phyloP scores from a whole-genome alignment of 2,797 vertebrate genomes.

The Synanceia verrucosa region DNA sequence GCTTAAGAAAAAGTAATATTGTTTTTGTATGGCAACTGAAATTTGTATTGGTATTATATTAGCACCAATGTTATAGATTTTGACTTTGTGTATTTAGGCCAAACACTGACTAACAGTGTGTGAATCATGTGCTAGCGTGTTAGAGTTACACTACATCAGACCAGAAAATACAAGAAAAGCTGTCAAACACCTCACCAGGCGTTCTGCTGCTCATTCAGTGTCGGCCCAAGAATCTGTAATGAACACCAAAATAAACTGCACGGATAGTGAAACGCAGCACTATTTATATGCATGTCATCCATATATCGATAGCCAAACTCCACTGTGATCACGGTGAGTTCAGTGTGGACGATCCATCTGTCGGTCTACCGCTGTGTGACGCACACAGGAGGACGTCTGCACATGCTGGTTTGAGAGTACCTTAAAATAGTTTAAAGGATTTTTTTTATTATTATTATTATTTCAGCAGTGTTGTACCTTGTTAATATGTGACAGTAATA shows the following conservation, averaged over 20 bases:
- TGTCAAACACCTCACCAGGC: neutral
- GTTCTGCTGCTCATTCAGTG: neutral
- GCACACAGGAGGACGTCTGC: conserved; percentile 19
- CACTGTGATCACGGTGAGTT: conserved; percentile 25
- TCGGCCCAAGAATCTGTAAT: neutral
- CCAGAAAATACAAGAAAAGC: neutral
- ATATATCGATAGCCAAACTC: conserved; percentile 1
- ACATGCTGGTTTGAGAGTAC: conserved; percentile 28
- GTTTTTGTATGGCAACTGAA: neutral
- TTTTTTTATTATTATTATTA: neutral
- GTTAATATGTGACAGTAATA: neutral
- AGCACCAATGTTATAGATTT: neutral
- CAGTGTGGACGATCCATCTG: conserved; percentile 40
- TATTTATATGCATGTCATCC: conserved; percentile 16
- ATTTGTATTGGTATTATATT: neutral
- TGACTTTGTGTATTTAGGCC: too few relatives aligned
- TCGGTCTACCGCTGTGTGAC: conserved; percentile 35
- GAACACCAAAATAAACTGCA: neutral
- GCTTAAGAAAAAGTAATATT: neutral
- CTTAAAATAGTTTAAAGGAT: neutral
- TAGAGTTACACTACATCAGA: accelerated
- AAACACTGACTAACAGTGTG: neutral
- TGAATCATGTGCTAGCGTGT: neutral
- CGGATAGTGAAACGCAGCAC: neutral
- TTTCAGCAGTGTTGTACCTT: neutral